Percentiles rank a stretch among this genome's conserved stretches.
Evolutionary conservation across 2,113 vertebrate species (phyloP).

Genomic region (Guaruba guarouba): DNA sequence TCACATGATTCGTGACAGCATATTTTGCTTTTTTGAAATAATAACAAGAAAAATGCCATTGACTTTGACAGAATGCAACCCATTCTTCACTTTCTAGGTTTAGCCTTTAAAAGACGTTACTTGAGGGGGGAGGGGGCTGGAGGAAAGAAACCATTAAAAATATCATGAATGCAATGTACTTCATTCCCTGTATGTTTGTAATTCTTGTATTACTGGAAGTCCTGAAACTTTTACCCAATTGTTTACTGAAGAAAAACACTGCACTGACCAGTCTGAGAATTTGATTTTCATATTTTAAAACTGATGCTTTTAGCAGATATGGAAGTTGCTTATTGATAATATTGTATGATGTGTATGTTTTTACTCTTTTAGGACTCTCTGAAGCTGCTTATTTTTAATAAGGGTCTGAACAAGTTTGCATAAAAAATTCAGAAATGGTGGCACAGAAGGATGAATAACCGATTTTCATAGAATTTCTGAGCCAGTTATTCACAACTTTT

Average conservation of each 20-base stretch:
- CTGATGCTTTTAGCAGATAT: background rate
- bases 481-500: background rate
- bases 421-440: background rate
- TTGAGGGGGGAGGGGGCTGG: background rate
- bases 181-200: background rate
- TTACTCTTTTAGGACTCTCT: background rate
- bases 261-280: background rate
- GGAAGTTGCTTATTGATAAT: background rate
- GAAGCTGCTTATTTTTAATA: background rate
- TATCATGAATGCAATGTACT: background rate
- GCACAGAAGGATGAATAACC: background rate
- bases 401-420: background rate
- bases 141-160: background rate
- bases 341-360: background rate
- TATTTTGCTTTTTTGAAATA: background rate
- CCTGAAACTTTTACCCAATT: background rate
- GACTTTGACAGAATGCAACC: background rate
- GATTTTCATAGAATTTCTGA: background rate
- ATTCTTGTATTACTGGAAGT: background rate
- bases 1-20: background rate
- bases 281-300: background rate
- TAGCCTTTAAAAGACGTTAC: background rate
- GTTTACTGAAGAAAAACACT: background rate
- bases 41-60: background rate
- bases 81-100: slow-evolving; percentile 1